Evolutionary conservation across 2,797 vertebrate genomes (phyloP).

Genomic region (Gymnoscopelus braueri): DNA sequence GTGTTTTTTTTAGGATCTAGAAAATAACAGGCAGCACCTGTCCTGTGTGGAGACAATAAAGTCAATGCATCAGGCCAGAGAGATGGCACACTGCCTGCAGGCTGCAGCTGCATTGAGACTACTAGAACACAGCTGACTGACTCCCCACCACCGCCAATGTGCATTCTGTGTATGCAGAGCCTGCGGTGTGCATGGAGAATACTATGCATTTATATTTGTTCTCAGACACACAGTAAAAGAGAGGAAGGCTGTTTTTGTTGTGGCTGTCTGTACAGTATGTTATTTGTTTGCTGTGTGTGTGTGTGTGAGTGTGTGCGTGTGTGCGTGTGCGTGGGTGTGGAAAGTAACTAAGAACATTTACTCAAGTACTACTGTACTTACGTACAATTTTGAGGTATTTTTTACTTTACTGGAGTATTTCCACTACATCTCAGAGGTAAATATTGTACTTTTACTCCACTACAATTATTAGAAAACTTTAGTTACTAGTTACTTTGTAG

Average conservation of each 20-base stretch:
- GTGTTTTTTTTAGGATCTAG: conserved; percentile 14
- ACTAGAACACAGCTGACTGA: conserved; percentile 13
- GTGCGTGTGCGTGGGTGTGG: not conserved
- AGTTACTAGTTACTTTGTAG: too few species aligned
- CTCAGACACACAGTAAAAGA: not conserved
- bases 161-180: conserved; percentile 12
- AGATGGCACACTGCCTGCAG: conserved; percentile 20
- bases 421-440: too few species aligned
- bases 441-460: too few species aligned
- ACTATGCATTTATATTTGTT: conserved; percentile 9
- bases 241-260: not conserved
- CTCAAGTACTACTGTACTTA: too few species aligned
- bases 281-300: not conserved
- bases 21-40: conserved; percentile 24
- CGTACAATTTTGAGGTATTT: too few species aligned
- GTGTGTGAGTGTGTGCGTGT: not conserved
- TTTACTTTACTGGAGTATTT: too few species aligned
- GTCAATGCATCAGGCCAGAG: conserved; percentile 27
- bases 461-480: too few species aligned
- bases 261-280: not conserved
- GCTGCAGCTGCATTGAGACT: conserved; percentile 24
- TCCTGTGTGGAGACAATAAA: conserved; percentile 16
- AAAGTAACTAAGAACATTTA: too few species aligned
- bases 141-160: conserved; percentile 5
- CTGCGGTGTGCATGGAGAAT: conserved; percentile 2